Conservation (phyloP, 2,797 vertebrate genomes). For the Cossypha polioptera region DNA sequence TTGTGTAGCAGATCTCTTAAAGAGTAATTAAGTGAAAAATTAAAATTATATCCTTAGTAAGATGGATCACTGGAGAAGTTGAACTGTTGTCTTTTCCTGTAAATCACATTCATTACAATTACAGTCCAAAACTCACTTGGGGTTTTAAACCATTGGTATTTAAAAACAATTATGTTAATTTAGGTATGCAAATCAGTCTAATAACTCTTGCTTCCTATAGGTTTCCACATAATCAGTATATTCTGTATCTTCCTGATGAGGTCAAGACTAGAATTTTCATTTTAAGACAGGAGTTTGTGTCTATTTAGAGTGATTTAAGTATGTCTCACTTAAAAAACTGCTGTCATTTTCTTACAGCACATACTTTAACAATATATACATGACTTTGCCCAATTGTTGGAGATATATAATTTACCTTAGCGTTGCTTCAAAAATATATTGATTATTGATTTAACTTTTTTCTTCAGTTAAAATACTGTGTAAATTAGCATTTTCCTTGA, state of each 20-base stretch:
- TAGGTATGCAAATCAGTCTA: conserved; percentile 44
- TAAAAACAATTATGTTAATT: conserved; percentile 63
- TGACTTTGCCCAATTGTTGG: not conserved
- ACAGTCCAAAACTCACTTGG: not conserved
- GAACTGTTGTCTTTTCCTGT: conserved; percentile 48
- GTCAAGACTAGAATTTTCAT: conserved; percentile 18
- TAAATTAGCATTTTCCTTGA: not conserved
- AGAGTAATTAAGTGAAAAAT: conserved; percentile 35
- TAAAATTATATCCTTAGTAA: conserved; percentile 30
- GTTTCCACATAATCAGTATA: conserved; percentile 28
- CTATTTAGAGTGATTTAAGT: not conserved
- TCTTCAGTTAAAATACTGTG: not conserved
- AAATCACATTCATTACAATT: conserved; percentile 29
- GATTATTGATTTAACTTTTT: not conserved
- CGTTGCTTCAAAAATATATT: not conserved
- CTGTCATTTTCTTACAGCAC: not conserved
- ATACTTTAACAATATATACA: not conserved
- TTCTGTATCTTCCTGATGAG: conserved; percentile 6
- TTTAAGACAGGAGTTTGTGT: not conserved
- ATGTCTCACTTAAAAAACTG: not conserved
- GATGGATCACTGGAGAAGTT: conserved; percentile 20
- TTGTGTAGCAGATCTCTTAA: not conserved
- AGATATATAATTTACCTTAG: not conserved
- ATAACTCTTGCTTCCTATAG: conserved; percentile 52
- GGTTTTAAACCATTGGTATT: conserved; percentile 47